Conservation (phyloP, 2,888 invertebrate species). For the Isoperla grammatica region DNA sequence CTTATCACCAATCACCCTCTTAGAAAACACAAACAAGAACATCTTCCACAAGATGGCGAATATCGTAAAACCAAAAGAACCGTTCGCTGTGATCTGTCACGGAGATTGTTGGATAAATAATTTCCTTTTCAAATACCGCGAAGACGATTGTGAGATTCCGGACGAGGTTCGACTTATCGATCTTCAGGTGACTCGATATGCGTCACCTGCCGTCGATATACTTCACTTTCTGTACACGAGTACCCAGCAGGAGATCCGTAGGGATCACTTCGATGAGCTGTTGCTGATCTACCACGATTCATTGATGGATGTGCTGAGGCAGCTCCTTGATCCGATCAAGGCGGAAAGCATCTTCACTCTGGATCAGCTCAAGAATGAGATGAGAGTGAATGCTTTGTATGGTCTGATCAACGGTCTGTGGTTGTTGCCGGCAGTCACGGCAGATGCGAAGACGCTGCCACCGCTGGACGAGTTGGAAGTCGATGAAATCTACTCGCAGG, state of each 20-base stretch:
- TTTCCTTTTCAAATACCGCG: constrained; percentile 24
- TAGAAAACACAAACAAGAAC: constrained; percentile 12
- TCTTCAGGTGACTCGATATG: constrained; percentile 34
- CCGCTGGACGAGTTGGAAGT: constrained; percentile 11
- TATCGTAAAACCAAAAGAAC: constrained; percentile 21
- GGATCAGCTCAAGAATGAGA: constrained; percentile 15
- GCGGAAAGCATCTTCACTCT: constrained; percentile 9
- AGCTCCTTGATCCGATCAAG: constrained; percentile 17
- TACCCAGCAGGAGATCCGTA: constrained; percentile 30
- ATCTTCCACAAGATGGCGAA: constrained; percentile 22
- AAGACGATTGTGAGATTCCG: constrained; percentile 21
- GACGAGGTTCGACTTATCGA: constrained; percentile 30
- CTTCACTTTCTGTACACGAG: constrained; percentile 35
- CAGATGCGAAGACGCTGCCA: constrained; percentile 16
- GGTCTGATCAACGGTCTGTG: constrained; percentile 25
- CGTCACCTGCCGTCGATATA: constrained; percentile 33
- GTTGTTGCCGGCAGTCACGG: constrained; percentile 24
- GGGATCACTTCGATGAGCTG: constrained; percentile 32
- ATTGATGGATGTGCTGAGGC: constrained; percentile 28
- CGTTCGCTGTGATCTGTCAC: constrained; percentile 25
- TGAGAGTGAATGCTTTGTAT: constrained; percentile 19
- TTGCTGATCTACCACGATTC: constrained; percentile 34
- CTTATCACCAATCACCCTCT: constrained; percentile 7
- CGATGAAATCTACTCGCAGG: constrained; percentile 22
- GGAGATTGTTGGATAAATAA: constrained; percentile 30